Percentiles rank a stretch among this genome's conserved stretches.
These are phyloP conservation scores for Metellina segmentata DNA, from an alignment of 2,888 invertebrate species.

Conservation along the genomic window DNA sequence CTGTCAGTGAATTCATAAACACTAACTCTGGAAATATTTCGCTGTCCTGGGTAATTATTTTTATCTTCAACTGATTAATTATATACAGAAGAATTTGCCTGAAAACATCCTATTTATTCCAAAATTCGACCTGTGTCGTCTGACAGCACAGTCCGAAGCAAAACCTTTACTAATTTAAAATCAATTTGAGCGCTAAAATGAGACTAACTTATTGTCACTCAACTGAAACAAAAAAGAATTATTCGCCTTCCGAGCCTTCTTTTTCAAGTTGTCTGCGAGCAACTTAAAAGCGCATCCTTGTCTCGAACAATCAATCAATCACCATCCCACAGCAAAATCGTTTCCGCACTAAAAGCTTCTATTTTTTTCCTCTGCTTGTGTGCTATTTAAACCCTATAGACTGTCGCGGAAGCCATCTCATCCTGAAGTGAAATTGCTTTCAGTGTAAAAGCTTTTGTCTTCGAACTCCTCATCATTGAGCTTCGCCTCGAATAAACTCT, in stretches of 20 bases:
- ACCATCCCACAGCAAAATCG: background rate
- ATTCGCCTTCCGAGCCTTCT: background rate
- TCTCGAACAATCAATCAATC: slow-evolving; percentile 18
- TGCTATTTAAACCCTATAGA: background rate
- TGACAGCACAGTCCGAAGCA: background rate
- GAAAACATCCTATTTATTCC: too few species aligned
- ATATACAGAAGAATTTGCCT: too few species aligned
- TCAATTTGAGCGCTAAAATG: background rate
- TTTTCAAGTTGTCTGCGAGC: slow-evolving; percentile 1
- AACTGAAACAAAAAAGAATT: background rate
- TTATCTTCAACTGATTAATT: too few species aligned
- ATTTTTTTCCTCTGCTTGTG: background rate
- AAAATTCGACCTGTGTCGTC: background rate
- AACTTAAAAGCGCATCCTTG: slow-evolving; percentile 15
- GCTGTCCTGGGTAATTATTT: too few species aligned
- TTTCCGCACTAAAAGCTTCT: background rate
- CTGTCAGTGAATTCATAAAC: too few species aligned
- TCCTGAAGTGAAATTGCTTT: background rate
- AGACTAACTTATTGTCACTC: background rate
- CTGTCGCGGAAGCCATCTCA: background rate
- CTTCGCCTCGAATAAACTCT: background rate
- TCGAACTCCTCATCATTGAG: background rate
- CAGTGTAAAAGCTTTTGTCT: slow-evolving; percentile 28
- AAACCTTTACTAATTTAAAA: background rate
- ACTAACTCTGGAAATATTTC: too few species aligned